Evolutionary conservation across 2,797 vertebrate genomes (phyloP).

Genomic region (Sebastes steindachneri): DNA sequence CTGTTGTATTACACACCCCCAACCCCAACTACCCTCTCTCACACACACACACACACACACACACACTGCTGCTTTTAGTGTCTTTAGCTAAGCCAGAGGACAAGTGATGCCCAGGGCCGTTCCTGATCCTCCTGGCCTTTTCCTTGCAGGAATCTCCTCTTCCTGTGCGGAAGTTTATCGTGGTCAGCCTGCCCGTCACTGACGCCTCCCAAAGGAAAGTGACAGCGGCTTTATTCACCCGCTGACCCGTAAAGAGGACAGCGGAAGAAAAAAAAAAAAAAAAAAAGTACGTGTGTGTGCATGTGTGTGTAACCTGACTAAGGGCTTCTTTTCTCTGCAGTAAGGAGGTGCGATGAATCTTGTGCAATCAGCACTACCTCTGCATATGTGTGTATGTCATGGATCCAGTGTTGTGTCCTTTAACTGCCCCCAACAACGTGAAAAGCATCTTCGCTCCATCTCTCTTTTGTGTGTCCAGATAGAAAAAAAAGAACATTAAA

Average conservation of each 20-base stretch:
- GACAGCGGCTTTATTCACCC: conserved; percentile 81
- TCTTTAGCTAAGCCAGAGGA: conserved; percentile 65
- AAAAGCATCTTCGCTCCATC: conserved; percentile 14
- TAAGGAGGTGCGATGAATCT: conserved; percentile 68
- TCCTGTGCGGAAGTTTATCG: conserved; percentile 77
- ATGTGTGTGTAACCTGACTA: conserved; percentile 74
- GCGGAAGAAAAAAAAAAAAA: conserved; percentile 59
- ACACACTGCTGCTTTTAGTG: conserved; percentile 31
- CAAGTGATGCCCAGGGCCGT: conserved; percentile 64
- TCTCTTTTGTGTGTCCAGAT: conserved; percentile 34
- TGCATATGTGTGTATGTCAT: conserved; percentile 14
- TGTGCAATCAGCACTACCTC: conserved; percentile 75
- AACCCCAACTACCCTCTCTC: background rate
- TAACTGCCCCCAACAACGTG: conserved; percentile 4
- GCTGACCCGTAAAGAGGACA: conserved; percentile 81
- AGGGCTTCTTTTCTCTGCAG: conserved; percentile 81
- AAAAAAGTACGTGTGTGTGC: conserved; percentile 42
- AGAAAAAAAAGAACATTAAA: conserved; percentile 10
- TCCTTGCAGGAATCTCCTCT: conserved; percentile 80
- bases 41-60: background rate
- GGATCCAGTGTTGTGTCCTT: conserved; percentile 41
- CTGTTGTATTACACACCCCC: background rate
- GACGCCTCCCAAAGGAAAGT: conserved; percentile 78
- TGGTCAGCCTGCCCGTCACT: conserved; percentile 73
- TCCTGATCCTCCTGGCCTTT: conserved; percentile 74